phyloP scores from a whole-genome alignment of 2,113 vertebrate genomes.

The Cricetomys ansorgei region DNA sequence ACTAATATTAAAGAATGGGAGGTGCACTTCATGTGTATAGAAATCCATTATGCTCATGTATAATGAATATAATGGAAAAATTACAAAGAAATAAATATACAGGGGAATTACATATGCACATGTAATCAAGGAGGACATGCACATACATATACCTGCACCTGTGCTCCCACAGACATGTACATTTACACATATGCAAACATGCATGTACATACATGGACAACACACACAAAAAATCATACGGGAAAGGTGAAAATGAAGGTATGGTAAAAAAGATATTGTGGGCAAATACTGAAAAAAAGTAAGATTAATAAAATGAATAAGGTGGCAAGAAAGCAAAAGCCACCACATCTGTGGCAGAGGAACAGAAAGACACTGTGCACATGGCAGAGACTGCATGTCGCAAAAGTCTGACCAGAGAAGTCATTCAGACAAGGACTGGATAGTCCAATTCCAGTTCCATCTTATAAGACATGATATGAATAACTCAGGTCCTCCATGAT shows the following conservation, averaged over 20 bases:
- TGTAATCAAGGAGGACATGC: neutral
- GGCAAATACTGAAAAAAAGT: neutral
- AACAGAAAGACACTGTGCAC: too few relatives aligned
- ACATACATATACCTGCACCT: neutral
- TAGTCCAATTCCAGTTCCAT: neutral
- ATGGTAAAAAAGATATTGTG: neutral
- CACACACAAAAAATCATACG: neutral
- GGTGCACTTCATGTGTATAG: too few relatives aligned
- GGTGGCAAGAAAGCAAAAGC: neutral
- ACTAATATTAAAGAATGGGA: neutral
- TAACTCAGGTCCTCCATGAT: too few relatives aligned
- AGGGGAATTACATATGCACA: neutral
- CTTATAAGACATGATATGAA: neutral
- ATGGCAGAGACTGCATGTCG: neutral
- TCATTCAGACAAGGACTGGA: neutral
- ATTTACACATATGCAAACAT: neutral
- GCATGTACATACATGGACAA: neutral
- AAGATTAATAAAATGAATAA: conserved; percentile 7
- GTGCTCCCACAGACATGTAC: neutral
- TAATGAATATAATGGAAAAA: too few relatives aligned
- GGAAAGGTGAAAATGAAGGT: conserved; percentile 11
- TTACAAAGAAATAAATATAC: neutral
- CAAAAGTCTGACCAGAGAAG: neutral
- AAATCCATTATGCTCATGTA: neutral
- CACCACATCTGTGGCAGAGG: neutral